phyloP scores from a whole-genome alignment of 2,797 vertebrate genomes.

The Pseudopleuronectes americanus region DNA sequence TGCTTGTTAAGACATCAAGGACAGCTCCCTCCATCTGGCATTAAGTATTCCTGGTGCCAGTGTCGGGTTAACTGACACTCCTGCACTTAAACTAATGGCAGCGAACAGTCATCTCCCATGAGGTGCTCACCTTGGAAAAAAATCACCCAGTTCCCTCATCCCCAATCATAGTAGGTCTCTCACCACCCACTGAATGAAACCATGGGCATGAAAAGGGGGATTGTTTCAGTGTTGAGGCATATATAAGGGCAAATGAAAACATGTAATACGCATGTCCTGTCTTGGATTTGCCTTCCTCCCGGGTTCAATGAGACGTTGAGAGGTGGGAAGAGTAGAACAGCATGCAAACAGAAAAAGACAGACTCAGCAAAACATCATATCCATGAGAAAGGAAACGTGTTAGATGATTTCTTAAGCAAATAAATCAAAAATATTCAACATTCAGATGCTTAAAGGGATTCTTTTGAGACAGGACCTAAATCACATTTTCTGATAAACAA shows the following conservation, averaged over 20 bases:
- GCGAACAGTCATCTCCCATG: slow-evolving; percentile 82
- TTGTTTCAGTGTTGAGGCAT: slow-evolving; percentile 80
- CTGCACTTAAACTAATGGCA: slow-evolving; percentile 84
- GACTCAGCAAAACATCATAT: slow-evolving; percentile 61
- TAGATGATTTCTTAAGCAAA: slow-evolving; percentile 31
- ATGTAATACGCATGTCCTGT: slow-evolving; percentile 78
- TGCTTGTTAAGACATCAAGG: slow-evolving; percentile 84
- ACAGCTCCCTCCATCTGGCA: slow-evolving; percentile 84
- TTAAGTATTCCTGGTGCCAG: slow-evolving; percentile 81
- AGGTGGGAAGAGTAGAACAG: slow-evolving; percentile 58
- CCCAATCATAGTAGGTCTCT: slow-evolving; percentile 80
- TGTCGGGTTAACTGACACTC: slow-evolving; percentile 84
- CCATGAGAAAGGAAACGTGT: slow-evolving; percentile 52
- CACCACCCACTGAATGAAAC: slow-evolving; percentile 80
- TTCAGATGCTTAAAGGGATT: neutral
- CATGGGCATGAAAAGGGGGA: slow-evolving; percentile 82
- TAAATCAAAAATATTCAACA: slow-evolving; percentile 29
- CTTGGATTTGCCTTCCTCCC: slow-evolving; percentile 72
- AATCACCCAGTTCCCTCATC: slow-evolving; percentile 80
- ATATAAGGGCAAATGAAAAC: slow-evolving; percentile 79
- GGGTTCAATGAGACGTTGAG: slow-evolving; percentile 71
- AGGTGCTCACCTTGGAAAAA: slow-evolving; percentile 83
- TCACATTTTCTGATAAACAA: neutral
- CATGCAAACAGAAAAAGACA: slow-evolving; percentile 55
- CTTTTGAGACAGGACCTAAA: neutral